Evolutionary conservation across 2,888 invertebrate species (phyloP), one percentile per base, ranked within the genome.

Genomic region (Tromatobia lineatoria): DNA sequence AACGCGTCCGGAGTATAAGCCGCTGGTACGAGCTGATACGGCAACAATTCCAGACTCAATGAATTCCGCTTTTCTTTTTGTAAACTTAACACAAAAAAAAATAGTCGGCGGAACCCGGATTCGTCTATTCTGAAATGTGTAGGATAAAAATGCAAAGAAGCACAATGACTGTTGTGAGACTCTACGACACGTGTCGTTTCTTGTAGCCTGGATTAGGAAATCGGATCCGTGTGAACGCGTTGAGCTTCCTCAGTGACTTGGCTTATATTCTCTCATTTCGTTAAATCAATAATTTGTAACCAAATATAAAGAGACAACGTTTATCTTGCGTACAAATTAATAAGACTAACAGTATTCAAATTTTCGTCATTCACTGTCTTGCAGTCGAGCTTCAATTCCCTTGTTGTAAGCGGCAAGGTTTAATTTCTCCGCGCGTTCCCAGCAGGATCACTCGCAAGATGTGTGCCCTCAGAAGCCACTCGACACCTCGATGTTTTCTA

Each of bases 401-500:
- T 70, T 70, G 70, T 54, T 45, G 23, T 20, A 13, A 42, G 20
- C 15, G 6, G 0, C 42, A 42, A 10, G 23, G 54, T 61, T 74
- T 61, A 29, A 74, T 61, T 47, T 29, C 38, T 20, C 20, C 34
- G 29, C 34, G 34, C 47, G 7, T 25, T 54, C 80, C 52, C 45
- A 61, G 57, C 73, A 59, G 38, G 66, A 57, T 66, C 50, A 20
- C 52, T 83, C 70, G 73, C 73, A 75, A 66, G 64, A 73, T 80
- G 54, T 74, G 67, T 67, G 50, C 52, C 85, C 20, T 25, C 54
- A 34, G 23, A 15, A 20, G 91, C 89, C 86, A 92, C 89, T 83
- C 88, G 91, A 91, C 88, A 89, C 90, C 25, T 15, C 86, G 82
- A 86, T 90, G 89, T 91, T 92, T 90, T 91, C 89, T 81, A 88